Conservation (phyloP, 1,140 invertebrate species). For the Batillaria attramentaria region DNA sequence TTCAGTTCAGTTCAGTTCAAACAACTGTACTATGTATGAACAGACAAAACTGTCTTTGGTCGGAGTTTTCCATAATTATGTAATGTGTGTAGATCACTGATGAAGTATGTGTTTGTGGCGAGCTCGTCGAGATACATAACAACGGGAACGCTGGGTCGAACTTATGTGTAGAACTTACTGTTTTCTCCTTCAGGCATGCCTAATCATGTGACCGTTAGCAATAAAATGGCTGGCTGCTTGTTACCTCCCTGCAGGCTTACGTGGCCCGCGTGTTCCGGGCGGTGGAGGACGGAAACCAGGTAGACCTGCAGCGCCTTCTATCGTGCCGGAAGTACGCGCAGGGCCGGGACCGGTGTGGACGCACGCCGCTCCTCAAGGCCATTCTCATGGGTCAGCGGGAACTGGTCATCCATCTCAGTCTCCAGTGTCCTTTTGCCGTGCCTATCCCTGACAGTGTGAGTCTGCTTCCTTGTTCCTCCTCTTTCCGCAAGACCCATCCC, state of each 20-base stretch:
- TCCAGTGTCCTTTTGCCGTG: conserved; percentile 47
- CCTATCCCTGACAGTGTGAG: conserved; percentile 57
- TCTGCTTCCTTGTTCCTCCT: not conserved
- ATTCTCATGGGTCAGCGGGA: conserved; percentile 45
- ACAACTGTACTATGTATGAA: too few relatives aligned
- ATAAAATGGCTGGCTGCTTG: not conserved
- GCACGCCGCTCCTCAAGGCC: conserved; percentile 59
- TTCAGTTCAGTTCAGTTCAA: too few relatives aligned
- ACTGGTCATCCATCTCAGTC: conserved; percentile 45
- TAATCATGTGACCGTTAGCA: too few relatives aligned
- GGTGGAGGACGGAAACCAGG: conserved; percentile 49
- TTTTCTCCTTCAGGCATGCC: too few relatives aligned
- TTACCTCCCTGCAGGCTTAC: conserved; percentile 42
- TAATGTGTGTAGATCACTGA: too few relatives aligned
- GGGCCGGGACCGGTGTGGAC: conserved; percentile 58
- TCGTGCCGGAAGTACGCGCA: conserved; percentile 56
- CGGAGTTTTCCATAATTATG: too few relatives aligned
- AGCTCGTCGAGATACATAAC: too few relatives aligned
- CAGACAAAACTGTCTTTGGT: too few relatives aligned
- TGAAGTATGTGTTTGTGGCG: too few relatives aligned
- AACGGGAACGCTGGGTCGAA: too few relatives aligned
- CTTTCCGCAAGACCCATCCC: not conserved
- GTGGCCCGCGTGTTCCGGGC: conserved; percentile 55
- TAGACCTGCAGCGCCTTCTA: conserved; percentile 54
- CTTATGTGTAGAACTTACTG: too few relatives aligned